Evolutionary conservation across 1,140 invertebrate genomes (phyloP), one percentile per base, ranked within the genome.

Genomic region (Vanessa tameamea): DNA sequence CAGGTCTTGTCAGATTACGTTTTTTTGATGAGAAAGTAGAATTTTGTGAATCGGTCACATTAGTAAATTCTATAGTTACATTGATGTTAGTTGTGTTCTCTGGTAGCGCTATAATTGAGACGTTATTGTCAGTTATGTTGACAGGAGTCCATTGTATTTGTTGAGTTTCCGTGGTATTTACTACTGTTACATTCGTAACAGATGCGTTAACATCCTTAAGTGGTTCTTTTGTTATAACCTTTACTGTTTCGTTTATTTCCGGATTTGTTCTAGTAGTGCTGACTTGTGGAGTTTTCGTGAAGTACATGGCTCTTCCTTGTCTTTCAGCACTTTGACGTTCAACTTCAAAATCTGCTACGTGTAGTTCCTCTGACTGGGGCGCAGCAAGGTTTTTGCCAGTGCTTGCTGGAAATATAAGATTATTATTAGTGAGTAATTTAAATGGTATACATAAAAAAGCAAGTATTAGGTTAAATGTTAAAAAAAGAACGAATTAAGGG

Each of bases 251-350:
- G 47, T 64, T 69, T 20, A 61, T 13, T 20, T 9, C 16, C 47
- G 31, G 48, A 59, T 77, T 81, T 83, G 53, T 59, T 65, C 15
- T 64, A 48, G 75, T 80, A 64, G 64, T 68, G 1, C 51, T 72
- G 77, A 65, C 55, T 70, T 55, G 26, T 76, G 73, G 26, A 67
- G 85, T 84, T 76, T 91, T 91, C 0, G 86, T 84, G 75, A 86
- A 88, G 83, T 92, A 91, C 87, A 91, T 88, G 53, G 89, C 91
- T 43, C 88, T 86, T n/a, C 84, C 73, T 66, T 88, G 86, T 67
- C 90, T 78, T 9, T 89, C 89, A 0, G 80, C 69, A 37, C 75
- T 80, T 31, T 78, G 72, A 20, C 80, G 82, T 16, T 86, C 82
- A 3, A 77, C 67, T 43, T 82, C 73, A 11, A 79, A 48, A 48